A percentile compares a stretch with the other conserved stretches of the same genome.
Evolutionary conservation across 2,888 invertebrate genomes (phyloP).

Genomic region (Lepidocyrtinus sp.): DNA sequence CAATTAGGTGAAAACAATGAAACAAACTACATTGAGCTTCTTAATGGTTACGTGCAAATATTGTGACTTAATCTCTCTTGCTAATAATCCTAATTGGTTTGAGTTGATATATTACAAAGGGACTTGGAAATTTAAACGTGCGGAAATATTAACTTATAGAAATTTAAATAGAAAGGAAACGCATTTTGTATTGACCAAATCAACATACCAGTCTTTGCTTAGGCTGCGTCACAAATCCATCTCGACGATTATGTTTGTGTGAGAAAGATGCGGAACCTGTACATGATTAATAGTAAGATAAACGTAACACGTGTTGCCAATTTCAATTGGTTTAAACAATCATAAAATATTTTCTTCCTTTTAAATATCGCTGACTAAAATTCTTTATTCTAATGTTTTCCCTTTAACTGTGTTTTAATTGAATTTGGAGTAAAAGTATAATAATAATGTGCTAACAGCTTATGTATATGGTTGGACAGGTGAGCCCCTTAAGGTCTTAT

Average conservation of each 20-base stretch:
- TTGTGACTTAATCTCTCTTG: too few relatives aligned
- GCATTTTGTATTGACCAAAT: neutral
- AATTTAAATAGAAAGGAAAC: conserved; percentile 26
- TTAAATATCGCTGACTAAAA: neutral
- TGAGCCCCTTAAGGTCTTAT: conserved; percentile 3
- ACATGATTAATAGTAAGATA: conserved; percentile 62
- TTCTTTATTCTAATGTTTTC: conserved; percentile 15
- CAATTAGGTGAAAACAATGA: too few relatives aligned
- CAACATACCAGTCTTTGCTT: conserved; percentile 70
- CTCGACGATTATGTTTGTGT: conserved; percentile 69
- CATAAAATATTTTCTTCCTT: neutral
- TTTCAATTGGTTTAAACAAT: too few relatives aligned
- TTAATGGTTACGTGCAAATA: too few relatives aligned
- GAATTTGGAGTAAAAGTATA: neutral
- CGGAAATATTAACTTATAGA: too few relatives aligned
- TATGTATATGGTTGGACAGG: neutral
- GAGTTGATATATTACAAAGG: too few relatives aligned
- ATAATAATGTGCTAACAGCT: neutral
- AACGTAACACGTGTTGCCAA: too few relatives aligned
- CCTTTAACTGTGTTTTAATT: neutral
- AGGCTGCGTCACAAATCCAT: conserved; percentile 70
- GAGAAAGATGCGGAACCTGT: conserved; percentile 70
- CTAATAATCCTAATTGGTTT: too few relatives aligned
- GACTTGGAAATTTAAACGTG: too few relatives aligned
- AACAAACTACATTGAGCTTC: too few relatives aligned